Evolutionary conservation across 2,113 vertebrate species (phyloP).

Genomic region (Spea multiplicata): DNA sequence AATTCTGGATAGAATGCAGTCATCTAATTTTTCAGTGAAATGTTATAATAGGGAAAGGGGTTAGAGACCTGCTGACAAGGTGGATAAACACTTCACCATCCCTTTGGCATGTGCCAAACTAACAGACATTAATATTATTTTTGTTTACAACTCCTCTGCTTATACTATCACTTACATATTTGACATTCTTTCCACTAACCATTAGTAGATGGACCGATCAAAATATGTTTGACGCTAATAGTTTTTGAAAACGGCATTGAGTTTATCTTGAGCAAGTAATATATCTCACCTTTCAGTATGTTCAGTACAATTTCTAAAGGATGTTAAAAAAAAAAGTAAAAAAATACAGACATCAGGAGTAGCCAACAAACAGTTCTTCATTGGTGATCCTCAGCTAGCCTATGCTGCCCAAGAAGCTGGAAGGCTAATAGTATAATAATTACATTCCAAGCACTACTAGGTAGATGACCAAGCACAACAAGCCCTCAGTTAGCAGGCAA

Average conservation of each 20-base stretch:
- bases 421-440: no score
- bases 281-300: slow-evolving; percentile 32
- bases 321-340: background rate
- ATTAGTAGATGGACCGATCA: slow-evolving; percentile 39
- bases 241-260: slow-evolving; percentile 9
- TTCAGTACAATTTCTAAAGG: slow-evolving; percentile 8
- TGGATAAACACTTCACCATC: slow-evolving; percentile 41
- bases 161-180: slow-evolving; percentile 43
- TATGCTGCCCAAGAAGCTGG: no score
- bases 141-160: slow-evolving; percentile 34
- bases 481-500: no score
- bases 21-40: slow-evolving; percentile 59
- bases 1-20: slow-evolving; percentile 25
- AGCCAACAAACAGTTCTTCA: no score
- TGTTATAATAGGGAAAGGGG: slow-evolving; percentile 14
- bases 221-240: slow-evolving; percentile 34
- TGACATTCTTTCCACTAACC: slow-evolving; percentile 42
- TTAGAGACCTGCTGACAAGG: slow-evolving; percentile 37
- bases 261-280: slow-evolving; percentile 29
- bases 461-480: no score
- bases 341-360: background rate
- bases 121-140: slow-evolving; percentile 42
- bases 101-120: slow-evolving; percentile 38
- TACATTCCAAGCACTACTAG: no score
- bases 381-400: no score